These are phyloP conservation scores for Gadopsis marmoratus DNA, from an alignment of 2,797 vertebrate genomes.

Conservation along the genomic window DNA sequence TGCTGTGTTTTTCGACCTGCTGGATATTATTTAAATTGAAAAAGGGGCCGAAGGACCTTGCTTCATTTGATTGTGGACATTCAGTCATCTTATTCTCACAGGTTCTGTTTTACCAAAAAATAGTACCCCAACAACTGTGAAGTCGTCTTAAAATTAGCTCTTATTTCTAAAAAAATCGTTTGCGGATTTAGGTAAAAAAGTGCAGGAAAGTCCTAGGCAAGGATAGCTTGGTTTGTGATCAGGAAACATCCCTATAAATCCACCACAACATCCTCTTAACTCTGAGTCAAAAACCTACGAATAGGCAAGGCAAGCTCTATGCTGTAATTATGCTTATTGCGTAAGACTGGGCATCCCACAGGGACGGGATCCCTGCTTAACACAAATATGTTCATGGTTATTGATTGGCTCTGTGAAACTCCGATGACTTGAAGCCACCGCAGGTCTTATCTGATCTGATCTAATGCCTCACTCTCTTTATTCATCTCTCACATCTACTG, in stretches of 20 bases:
- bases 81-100: neutral
- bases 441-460: conserved; percentile 50
- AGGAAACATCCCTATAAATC: neutral
- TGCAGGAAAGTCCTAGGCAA: neutral
- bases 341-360: conserved; percentile 15
- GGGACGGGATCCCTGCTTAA: conserved; percentile 40
- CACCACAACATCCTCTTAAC: neutral
- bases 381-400: conserved; percentile 36
- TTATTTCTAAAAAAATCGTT: neutral
- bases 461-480: conserved; percentile 29
- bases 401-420: conserved; percentile 48
- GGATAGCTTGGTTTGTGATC: neutral
- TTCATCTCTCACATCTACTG: conserved; percentile 42
- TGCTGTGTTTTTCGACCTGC: neutral
- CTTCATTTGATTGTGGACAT: neutral
- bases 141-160: neutral
- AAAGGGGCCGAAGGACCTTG: neutral
- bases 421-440: conserved; percentile 27
- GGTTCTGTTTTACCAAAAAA: neutral
- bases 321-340: conserved; percentile 44
- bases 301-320: neutral
- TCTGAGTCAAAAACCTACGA: conserved; percentile 1
- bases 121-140: no score
- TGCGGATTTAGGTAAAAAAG: neutral
- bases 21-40: neutral